These are phyloP conservation scores for Cataglyphis rosenhaueri DNA, from an alignment of 2,888 invertebrate species.

Conservation along the genomic window DNA sequence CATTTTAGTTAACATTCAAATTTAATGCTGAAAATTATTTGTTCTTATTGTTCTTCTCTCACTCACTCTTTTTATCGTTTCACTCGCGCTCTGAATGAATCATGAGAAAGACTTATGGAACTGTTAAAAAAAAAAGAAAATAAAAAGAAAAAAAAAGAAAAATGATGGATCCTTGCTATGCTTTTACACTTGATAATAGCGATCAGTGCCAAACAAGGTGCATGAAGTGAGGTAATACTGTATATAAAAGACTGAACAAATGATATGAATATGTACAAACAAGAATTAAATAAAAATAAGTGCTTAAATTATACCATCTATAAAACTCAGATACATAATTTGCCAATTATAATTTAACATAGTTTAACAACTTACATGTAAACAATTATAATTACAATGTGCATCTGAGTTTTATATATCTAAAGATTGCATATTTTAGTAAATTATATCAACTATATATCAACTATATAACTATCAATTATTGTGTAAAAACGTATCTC, in stretches of 20 bases:
- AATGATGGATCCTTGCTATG: background rate
- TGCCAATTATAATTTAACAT: background rate
- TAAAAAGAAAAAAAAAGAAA: too few relatives aligned
- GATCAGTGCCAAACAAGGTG: background rate
- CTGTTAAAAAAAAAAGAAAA: background rate
- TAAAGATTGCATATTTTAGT: constrained; percentile 10
- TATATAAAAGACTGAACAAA: constrained; percentile 22
- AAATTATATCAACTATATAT: background rate
- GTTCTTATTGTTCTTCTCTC: background rate
- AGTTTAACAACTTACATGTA: background rate
- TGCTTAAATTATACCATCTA: constrained; percentile 61
- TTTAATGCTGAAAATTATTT: background rate
- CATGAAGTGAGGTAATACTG: constrained; percentile 5
- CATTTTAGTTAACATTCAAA: background rate
- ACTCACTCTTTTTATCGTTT: background rate
- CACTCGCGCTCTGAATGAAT: background rate
- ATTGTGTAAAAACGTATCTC: background rate
- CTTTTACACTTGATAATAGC: background rate
- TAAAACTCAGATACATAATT: constrained; percentile 3
- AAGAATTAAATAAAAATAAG: constrained; percentile 16
- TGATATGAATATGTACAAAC: constrained; percentile 41
- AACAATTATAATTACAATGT: background rate
- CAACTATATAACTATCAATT: background rate
- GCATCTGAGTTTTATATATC: background rate
- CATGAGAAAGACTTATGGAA: background rate